phyloP scores from a whole-genome alignment of 1,140 invertebrate species.

The Nylanderia fulva region DNA sequence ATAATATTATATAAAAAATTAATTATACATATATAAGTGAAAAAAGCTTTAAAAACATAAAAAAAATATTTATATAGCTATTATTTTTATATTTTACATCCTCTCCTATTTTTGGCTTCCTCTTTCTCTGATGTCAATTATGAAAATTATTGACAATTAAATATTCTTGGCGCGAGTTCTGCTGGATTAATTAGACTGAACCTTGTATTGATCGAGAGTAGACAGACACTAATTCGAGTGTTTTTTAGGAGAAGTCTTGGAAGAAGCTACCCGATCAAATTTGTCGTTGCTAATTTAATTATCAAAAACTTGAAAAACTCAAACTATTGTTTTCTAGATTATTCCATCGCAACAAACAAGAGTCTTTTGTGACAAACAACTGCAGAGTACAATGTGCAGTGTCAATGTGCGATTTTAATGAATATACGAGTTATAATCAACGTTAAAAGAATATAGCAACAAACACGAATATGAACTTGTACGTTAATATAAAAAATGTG shows the following conservation, averaged over 20 bases:
- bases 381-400: not conserved
- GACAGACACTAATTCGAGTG: conserved; percentile 9
- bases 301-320: conserved; percentile 7
- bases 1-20: too few species aligned
- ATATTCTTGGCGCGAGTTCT: not conserved
- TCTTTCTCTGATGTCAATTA: not conserved
- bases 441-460: not conserved
- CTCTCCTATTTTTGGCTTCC: too few species aligned
- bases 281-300: conserved; percentile 13
- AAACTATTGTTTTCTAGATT: conserved; percentile 14
- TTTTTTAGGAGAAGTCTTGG: not conserved
- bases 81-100: not conserved
- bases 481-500: not conserved
- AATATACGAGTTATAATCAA: not conserved
- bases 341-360: conserved; percentile 30
- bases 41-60: too few species aligned
- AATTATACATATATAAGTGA: too few species aligned
- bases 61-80: too few species aligned
- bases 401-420: conserved; percentile 11
- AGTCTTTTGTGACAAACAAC: not conserved
- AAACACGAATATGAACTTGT: not conserved
- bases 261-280: not conserved
- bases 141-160: not conserved
- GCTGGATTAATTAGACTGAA: conserved; percentile 1
- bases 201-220: not conserved